Base-by-base conservation (phyloP, 2,113 vertebrate species). In the Cheirogaleus medius region DNA sequence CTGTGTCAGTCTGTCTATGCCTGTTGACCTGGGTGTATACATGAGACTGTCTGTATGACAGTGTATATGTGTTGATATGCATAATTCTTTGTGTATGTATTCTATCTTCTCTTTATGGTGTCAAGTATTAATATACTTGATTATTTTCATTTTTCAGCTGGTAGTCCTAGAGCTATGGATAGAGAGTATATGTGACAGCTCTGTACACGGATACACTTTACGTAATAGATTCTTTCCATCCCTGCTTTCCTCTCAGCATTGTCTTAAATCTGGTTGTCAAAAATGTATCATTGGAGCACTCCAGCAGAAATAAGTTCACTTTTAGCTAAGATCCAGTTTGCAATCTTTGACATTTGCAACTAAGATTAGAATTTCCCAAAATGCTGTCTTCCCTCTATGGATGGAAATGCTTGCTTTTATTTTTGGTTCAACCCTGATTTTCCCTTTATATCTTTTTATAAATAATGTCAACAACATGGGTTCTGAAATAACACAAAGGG, bases 351-450 rank as follows among this genome's bases (percentile, higher is more conserved):
- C 96, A 60, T 89, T 98, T 88, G 64, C 95, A 91, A 97, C 92
- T 96, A 97, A 97, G 89, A 97, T 98, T 91, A 98, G 76, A 94
- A 71, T 93, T 95, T 98, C 47, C 97, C 34, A 96, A 97, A 94
- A 88, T 95, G 54, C 60, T 34, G 15, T 97, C 39, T 97, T 95
- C 73, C 97, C 85, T 47, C 71, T 96, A 74, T 95, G 58, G 96
- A 95, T 95, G 90, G 92, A 97, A 97, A 97, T 92, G 74, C 92
- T 97, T 98, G 64, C 69, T 56, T 96, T 94, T 95, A 81, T 83
- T 98, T 97, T 98, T 96, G 90, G 82, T 47, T 2, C 82, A 89
- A 84, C 34, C 97, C 85, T 89, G 63, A 69, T 95, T 96, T 96
- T 18, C 80, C 83, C 87, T 90, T 94, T 96, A 18, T 90, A 52